Evolutionary conservation across 2,888 invertebrate genomes (phyloP), one percentile per base, ranked within the genome.

Genomic region (Chalcis sispes): DNA sequence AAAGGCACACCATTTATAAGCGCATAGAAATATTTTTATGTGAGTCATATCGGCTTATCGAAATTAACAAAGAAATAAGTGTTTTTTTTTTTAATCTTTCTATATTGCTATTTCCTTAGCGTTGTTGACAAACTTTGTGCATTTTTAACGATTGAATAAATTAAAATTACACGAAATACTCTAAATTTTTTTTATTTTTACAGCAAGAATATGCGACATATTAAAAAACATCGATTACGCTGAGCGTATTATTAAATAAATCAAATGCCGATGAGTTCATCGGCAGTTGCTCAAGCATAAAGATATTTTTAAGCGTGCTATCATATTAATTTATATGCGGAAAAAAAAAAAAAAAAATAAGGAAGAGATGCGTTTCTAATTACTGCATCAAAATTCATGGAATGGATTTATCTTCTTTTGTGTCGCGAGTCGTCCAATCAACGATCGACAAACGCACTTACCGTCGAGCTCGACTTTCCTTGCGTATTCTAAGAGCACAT

Each of bases 401-500:
- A 65, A 65, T 42, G n/a, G 40, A 46, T 13, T 71, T 71, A 65
- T 66, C 72, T 61, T 71, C 36, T 61, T 52, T 75, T 25, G n/a
- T 36, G 48, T 56, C 25, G 32, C 56, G 20, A 29, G n/a, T 32
- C 71, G 54, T n/a, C 62, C 61, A 52, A 54, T 56, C 62, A 70
- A 50, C 18, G 70, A 70, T 64, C 75, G 36, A 72, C 69, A 58
- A 64, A n/a, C 56, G 56, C 70, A 77, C 77, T 77, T 77, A 77
- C 77, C 73, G 59, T 70, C 48, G 61, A 62, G 29, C 76, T 67
- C 54, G 66, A 59, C 27, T 20, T n/a, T 36, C 69, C 72, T 54
- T 64, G 50, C 52, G 64, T 13, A 61, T 48, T 66, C 72, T 76
- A 64, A 75, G 74, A 69, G 71, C 61, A 61, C 36, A 65, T 56